Conservation (phyloP, 2,797 vertebrate species). For the Dryobates pubescens region DNA sequence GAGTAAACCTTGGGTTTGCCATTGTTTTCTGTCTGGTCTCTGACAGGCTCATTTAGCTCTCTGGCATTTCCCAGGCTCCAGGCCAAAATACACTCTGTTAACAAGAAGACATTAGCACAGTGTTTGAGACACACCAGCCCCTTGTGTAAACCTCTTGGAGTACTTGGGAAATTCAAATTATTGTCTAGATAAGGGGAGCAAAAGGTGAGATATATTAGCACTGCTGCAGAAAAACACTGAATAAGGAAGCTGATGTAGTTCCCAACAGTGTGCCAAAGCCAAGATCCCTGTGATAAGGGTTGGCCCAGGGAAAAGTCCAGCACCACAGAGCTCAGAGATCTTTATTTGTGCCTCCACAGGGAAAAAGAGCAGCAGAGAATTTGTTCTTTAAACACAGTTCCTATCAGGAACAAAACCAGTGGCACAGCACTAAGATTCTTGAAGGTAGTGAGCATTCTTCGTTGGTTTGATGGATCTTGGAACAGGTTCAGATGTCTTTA, state of each 20-base stretch:
- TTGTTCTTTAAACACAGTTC: neutral
- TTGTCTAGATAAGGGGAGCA: neutral
- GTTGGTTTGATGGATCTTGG: neutral
- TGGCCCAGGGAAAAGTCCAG: neutral
- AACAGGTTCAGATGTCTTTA: neutral
- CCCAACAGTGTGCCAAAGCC: neutral
- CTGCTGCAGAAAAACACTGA: neutral
- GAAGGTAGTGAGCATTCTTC: neutral
- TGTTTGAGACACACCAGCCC: neutral
- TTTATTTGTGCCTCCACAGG: neutral
- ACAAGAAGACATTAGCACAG: neutral
- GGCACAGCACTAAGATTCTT: neutral
- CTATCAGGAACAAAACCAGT: neutral
- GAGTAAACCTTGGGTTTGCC: neutral
- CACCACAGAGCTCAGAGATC: neutral
- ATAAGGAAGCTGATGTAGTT: neutral
- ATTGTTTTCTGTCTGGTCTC: neutral
- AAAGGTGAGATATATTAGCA: neutral
- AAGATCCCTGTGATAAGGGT: neutral
- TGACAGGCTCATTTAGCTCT: neutral
- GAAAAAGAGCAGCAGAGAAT: neutral
- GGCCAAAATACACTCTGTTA: neutral
- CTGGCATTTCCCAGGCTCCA: slow-evolving; percentile 10
- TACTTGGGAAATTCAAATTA: neutral
- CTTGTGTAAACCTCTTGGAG: neutral